Evolutionary conservation across 1,140 invertebrate genomes (phyloP).

Genomic region (Penaeus indicus): DNA sequence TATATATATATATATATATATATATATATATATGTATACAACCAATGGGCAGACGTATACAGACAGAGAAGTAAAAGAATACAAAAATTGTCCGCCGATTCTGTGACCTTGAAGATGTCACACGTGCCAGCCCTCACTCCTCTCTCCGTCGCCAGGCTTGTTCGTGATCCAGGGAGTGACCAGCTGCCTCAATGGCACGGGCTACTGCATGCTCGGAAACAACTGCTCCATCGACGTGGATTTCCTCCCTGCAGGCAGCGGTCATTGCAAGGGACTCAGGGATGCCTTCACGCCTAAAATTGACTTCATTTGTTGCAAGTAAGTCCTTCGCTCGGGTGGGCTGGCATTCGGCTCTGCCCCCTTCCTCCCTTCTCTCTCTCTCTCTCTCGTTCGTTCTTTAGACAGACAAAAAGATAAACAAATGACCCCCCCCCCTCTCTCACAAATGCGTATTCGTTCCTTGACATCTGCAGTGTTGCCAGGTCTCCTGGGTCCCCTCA

Average conservation of each 20-base stretch:
- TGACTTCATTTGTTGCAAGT: constrained; percentile 71
- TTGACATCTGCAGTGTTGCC: too few species aligned
- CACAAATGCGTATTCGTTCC: too few species aligned
- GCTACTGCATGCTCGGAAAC: constrained; percentile 71
- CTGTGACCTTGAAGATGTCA: neutral
- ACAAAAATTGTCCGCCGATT: neutral
- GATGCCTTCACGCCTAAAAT: constrained; percentile 71
- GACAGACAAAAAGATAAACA: too few species aligned
- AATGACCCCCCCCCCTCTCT: too few species aligned
- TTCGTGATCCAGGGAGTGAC: constrained; percentile 72
- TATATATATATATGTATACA: neutral
- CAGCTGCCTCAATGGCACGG: constrained; percentile 70
- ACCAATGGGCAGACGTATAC: neutral
- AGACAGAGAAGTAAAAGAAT: constrained; percentile 15
- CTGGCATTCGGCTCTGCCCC: too few species aligned
- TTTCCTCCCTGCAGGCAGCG: constrained; percentile 70
- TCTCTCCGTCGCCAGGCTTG: constrained; percentile 68
- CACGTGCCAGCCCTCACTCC: neutral
- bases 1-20: neutral
- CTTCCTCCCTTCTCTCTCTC: too few species aligned
- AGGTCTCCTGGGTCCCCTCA: too few species aligned
- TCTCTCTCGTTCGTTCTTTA: too few species aligned
- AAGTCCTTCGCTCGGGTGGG: neutral
- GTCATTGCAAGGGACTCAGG: constrained; percentile 71
- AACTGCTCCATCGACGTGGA: constrained; percentile 71